A percentile compares a stretch with the other conserved stretches of the same genome.
Evolutionary conservation across 37 sponge, comb jelly and placozoan genomes (phyloP).

Genomic region (Diacarnus erythraeanus): DNA sequence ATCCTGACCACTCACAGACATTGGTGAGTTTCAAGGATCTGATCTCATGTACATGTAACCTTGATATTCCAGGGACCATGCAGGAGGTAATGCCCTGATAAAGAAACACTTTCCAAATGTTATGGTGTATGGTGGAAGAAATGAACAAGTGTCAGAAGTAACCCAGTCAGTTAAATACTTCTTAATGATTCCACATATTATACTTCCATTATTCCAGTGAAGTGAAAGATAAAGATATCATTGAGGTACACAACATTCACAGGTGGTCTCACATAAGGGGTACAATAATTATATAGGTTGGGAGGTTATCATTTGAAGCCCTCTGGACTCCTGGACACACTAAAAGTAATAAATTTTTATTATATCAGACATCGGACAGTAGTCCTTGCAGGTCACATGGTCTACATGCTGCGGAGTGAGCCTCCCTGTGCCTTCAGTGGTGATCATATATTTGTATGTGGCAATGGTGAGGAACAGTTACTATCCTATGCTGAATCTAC

Average conservation of each 20-base stretch:
- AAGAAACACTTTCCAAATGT: conserved; percentile 31
- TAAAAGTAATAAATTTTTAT: conserved; percentile 17
- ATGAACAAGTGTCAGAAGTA: conserved; percentile 22
- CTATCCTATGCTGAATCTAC: no score
- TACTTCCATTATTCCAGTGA: neutral
- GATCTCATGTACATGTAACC: conserved; percentile 1
- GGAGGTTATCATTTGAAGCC: conserved; percentile 35
- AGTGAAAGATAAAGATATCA: conserved; percentile 33
- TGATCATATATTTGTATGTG: conserved; percentile 76
- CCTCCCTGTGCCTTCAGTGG: conserved; percentile 77
- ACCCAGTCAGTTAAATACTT: conserved; percentile 29
- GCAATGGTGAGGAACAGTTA: conserved; percentile 47
- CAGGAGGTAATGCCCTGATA: conserved; percentile 66
- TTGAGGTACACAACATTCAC: conserved; percentile 8
- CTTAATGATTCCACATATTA: neutral
- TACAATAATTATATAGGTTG: conserved; percentile 21
- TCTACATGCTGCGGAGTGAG: conserved; percentile 40
- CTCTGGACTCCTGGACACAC: conserved; percentile 78
- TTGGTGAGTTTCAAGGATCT: conserved; percentile 45
- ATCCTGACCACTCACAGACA: conserved; percentile 75
- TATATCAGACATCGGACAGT: neutral
- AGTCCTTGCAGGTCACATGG: conserved; percentile 63
- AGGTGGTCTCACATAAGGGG: neutral
- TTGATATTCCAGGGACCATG: conserved; percentile 65
- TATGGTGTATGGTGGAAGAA: conserved; percentile 40